Base-by-base conservation (phyloP, 2,888 invertebrate genomes). In the Selenia dentaria region DNA sequence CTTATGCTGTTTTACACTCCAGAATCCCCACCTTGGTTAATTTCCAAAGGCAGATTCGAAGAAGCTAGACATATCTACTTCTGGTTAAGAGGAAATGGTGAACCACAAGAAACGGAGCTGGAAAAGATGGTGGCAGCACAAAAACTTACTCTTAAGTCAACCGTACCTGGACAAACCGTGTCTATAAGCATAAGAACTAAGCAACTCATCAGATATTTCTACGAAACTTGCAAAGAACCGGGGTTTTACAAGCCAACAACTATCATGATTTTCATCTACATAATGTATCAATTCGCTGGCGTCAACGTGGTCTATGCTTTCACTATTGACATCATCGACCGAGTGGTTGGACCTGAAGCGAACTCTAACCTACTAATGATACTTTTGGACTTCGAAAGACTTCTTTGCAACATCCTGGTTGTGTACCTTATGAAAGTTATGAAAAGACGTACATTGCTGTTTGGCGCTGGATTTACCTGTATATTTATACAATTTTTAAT, bases 1-100 rank as follows among this genome's bases (percentile, higher is more conserved):
- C 13, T 80, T 0, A 71, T 80, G 3, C 69, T 74, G 1, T 58
- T 77, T 14, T 72, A 67, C 27, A 74, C 78, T 0, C 93, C 93
- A 0, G 94, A 94, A 70, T 92, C 94, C 1, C 94, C 94, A 0
- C 85, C 87, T 41, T 94, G 93, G 93, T 63, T 94, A 11, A 83
- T 92, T 0, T 85, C 91, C 20, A 92, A 92, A 50, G 91, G 91
- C 0, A 79, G 84, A 8, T 72, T 83, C 0, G 83, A 84, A 0
- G 88, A 92, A 22, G 92, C 93, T 0, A 81, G 85, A 46, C 69
- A 74, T 20, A 82, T 92, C 0, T 92, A 93, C 13, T 77, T 84
- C 12, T 93, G 91, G 83, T 82, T 93, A 26, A 78, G 93, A 52
- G 93, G 92, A 18, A 64, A 73, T 4, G 70, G 71, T 0, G 74